Evolutionary conservation across 2,113 vertebrate species (phyloP).

Genomic region (Glaucomys volans): DNA sequence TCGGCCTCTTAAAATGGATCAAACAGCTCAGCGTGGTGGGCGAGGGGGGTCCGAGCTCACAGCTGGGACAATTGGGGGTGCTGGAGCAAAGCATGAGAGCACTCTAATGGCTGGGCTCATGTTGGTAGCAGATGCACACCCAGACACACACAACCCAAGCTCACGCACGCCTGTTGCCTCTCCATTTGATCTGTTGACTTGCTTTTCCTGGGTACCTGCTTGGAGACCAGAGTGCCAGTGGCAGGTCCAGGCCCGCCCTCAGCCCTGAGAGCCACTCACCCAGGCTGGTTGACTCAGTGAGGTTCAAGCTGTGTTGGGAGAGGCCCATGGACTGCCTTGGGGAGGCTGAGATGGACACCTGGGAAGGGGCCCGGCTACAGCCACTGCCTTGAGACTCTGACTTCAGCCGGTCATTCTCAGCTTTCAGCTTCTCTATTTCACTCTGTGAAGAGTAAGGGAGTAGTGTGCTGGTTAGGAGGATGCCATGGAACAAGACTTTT

Average conservation of each 20-base stretch:
- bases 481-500: not conserved
- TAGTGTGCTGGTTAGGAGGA: not conserved
- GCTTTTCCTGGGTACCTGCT: conserved; percentile 73
- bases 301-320: conserved; percentile 95
- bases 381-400: conserved; percentile 91
- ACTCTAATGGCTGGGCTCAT: conserved; percentile 78
- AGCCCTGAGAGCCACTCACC: conserved; percentile 87
- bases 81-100: conserved; percentile 76
- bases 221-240: conserved; percentile 52
- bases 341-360: conserved; percentile 93
- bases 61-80: conserved; percentile 73
- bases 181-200: conserved; percentile 60
- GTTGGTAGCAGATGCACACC: conserved; percentile 81
- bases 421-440: conserved; percentile 97
- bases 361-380: conserved; percentile 93
- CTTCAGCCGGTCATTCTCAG: conserved; percentile 96
- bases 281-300: conserved; percentile 96
- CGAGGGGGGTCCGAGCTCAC: conserved; percentile 76
- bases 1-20: conserved; percentile 76
- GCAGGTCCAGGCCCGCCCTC: conserved; percentile 74
- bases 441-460: conserved; percentile 85
- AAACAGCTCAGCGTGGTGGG: conserved; percentile 74
- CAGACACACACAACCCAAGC: conserved; percentile 51
- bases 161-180: conserved; percentile 71
- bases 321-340: conserved; percentile 89